A percentile compares a stretch with the other conserved stretches of the same genome.
Evolutionary conservation across 2,113 vertebrate species (phyloP).

Genomic region (Ascaphus truei): DNA sequence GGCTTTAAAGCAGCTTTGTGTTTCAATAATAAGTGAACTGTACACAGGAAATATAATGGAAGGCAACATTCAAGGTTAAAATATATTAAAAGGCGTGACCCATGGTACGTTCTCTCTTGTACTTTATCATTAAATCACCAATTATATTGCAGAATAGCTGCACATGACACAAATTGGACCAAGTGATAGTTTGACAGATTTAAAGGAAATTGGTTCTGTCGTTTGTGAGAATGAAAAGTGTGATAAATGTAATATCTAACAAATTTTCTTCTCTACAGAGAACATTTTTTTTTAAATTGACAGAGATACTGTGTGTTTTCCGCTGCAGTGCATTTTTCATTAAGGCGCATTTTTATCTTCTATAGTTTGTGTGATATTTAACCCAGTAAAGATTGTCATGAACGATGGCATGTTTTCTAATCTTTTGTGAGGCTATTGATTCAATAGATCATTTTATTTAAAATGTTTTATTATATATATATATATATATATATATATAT

Average conservation of each 20-base stretch:
- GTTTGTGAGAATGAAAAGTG: slow-evolving; percentile 4
- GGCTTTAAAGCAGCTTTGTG: neutral
- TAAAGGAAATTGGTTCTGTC: neutral
- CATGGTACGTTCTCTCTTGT: neutral
- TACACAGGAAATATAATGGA: neutral
- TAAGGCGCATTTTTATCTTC: too few species aligned
- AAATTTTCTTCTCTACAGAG: neutral
- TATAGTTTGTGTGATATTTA: too few species aligned
- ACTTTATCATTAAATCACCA: neutral
- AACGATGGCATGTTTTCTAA: too few species aligned
- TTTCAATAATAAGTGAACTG: neutral
- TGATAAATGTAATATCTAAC: slow-evolving; percentile 11
- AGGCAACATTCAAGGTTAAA: neutral
- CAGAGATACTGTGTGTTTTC: neutral
- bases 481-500: too few species aligned
- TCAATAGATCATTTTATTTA: too few species aligned
- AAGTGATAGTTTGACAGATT: neutral
- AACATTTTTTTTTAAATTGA: too few species aligned
- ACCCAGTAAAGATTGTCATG: too few species aligned
- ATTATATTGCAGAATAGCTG: neutral
- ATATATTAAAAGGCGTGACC: neutral
- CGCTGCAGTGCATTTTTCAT: neutral
- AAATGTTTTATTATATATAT: too few species aligned
- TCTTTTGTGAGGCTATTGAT: too few species aligned
- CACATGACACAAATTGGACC: neutral